Conservation (phyloP, 2,797 vertebrate genomes). For the Setipinna tenuifilis region DNA sequence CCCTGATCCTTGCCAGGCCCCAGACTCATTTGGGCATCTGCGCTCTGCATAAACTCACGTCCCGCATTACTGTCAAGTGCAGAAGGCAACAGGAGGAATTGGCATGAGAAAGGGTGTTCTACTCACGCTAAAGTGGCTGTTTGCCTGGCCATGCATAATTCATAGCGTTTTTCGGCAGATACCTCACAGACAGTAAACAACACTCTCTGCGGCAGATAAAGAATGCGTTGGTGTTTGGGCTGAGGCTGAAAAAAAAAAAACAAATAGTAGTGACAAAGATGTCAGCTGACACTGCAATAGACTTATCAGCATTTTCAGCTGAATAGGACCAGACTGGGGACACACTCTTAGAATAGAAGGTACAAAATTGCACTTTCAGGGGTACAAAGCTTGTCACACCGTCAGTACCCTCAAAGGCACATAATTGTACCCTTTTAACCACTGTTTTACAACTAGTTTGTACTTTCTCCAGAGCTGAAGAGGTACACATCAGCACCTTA, state of each 20-base stretch:
- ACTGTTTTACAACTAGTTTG: too few species aligned
- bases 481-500: too few species aligned
- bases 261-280: background rate
- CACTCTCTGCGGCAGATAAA: background rate
- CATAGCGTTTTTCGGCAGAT: background rate
- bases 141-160: conserved; percentile 6
- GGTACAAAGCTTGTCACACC: too few species aligned
- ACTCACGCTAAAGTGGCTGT: background rate
- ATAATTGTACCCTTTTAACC: too few species aligned
- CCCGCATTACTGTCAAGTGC: background rate
- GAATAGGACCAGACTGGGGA: background rate
- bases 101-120: background rate
- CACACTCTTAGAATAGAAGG: too few species aligned
- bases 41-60: background rate
- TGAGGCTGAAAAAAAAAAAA: background rate
- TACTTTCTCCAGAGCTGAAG: too few species aligned
- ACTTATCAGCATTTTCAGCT: background rate
- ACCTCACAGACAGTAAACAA: background rate
- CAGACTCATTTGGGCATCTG: background rate
- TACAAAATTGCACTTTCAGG: too few species aligned
- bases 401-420: too few species aligned
- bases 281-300: background rate
- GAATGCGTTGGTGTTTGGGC: background rate
- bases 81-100: background rate
- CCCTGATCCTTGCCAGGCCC: background rate